Base-by-base conservation (phyloP, 1,140 invertebrate genomes). In the Dryas iulia region DNA sequence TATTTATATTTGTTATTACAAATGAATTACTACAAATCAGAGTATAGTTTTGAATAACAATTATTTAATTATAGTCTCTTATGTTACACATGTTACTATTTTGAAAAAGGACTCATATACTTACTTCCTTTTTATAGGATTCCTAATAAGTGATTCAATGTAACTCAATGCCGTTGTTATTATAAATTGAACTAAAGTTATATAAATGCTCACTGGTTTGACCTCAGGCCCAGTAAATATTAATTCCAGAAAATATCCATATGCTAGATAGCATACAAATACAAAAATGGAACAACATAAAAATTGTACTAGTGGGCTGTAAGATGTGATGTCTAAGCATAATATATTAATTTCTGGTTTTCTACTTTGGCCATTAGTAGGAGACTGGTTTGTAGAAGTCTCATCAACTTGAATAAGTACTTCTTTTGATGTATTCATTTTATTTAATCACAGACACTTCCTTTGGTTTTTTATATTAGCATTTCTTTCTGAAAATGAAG, bases 181-280 rank as follows among this genome's bases (percentile, higher is more conserved):
- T 8, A 93, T 93, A 93, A 99, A 99, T 92, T 99, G 98, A 18
- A 98, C 92, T 53, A 98, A 92, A 5, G 98, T 99, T 66, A 99
- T 93, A 86, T 97, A 99, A 95, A 98, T 97, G 54, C 98, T 98
- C 85, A 95, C 97, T 12, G 96, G 95, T 83, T 96, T 95, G 74
- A 98, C 97, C 63, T 97, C 97, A 63, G 97, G 95, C 1, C 97
- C 92, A 0, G 95, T 95, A 86, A 99, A 99, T 83, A 99, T 98
- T 18, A 98, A 89, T 92, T 99, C 98, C 94, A 98, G 96, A 81
- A 98, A 94, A 92, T 98, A 98, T 67, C 97, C 98, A 93, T 98
- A 99, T 0, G 97, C 90, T 56, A 98, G 91, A 89, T 96, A 98
- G 80, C 98, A 97, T 59, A 96, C 87, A 89, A 99, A 98, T 24